phyloP scores from a whole-genome alignment of 2,797 vertebrate genomes.

The Urophycis tenuis region DNA sequence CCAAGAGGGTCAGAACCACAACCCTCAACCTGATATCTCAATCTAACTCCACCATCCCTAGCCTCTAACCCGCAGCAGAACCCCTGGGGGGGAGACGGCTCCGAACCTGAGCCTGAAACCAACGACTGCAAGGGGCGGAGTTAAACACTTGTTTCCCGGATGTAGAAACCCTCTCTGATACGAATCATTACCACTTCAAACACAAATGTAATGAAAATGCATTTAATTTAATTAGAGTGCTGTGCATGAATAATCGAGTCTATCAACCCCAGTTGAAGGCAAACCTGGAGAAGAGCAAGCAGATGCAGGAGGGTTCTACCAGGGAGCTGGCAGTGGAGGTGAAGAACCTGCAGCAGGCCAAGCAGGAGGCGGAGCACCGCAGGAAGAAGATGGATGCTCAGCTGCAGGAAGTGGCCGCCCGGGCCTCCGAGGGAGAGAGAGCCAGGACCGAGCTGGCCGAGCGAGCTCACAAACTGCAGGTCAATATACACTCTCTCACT shows the following conservation, averaged over 20 bases:
- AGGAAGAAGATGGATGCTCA: slow-evolving; percentile 90
- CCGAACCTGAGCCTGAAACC: no score
- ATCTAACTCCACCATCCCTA: no score
- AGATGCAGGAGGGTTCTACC: slow-evolving; percentile 88
- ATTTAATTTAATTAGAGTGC: no score
- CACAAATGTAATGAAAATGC: no score
- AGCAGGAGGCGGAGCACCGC: slow-evolving; percentile 87
- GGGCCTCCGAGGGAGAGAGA: slow-evolving; percentile 81
- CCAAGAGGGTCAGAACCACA: slow-evolving; percentile 80
- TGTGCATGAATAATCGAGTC: no score
- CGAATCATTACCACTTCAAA: no score
- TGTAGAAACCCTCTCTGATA: no score
- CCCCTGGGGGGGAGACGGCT: no score
- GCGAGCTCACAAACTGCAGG: slow-evolving; percentile 85
- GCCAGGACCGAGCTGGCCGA: slow-evolving; percentile 80
- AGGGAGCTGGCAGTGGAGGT: slow-evolving; percentile 88
- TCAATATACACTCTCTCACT: slow-evolving; percentile 19
- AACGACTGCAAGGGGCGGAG: no score
- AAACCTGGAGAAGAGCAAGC: slow-evolving; percentile 95
- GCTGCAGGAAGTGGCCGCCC: slow-evolving; percentile 84
- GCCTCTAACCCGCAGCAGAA: no score
- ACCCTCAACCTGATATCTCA: no score
- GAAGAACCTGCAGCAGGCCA: slow-evolving; percentile 88
- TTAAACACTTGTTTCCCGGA: no score
- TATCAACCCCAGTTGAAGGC: slow-evolving; percentile 88